These are phyloP conservation scores for Propithecus coquereli DNA, from an alignment of 2,113 vertebrate genomes.

Conservation along the genomic window DNA sequence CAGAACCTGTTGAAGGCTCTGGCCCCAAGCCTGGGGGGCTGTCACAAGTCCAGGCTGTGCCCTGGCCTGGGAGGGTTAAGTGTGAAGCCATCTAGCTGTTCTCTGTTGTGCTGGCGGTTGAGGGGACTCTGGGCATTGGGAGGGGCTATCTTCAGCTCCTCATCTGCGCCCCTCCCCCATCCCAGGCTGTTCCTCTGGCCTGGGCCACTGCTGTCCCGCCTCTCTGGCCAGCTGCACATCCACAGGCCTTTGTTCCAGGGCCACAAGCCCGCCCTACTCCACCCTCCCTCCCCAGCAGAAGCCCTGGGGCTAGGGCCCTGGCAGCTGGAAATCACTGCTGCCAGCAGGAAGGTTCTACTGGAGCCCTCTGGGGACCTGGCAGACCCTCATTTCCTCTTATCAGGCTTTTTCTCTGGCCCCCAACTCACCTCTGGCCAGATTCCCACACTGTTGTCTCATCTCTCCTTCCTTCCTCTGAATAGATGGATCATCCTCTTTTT, in stretches of 20 bases:
- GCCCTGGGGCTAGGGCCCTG: neutral
- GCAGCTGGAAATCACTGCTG: neutral
- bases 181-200: neutral
- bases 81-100: neutral
- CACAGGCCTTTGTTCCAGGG: constrained; percentile 67
- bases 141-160: constrained; percentile 25
- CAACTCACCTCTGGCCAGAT: neutral
- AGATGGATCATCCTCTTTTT: neutral
- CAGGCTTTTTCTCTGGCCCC: neutral
- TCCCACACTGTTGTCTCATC: neutral
- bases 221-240: constrained; percentile 55
- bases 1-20: neutral
- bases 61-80: neutral
- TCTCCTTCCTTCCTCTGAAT: neutral
- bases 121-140: neutral
- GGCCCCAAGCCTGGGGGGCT: neutral
- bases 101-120: neutral
- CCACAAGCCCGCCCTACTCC: neutral
- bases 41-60: neutral
- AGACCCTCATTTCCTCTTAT: neutral
- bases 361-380: neutral
- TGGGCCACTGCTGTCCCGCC: neutral
- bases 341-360: neutral
- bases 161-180: neutral
- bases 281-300: neutral